Conservation (phyloP, 2,797 vertebrate species). For the Psittacula derbiana region DNA sequence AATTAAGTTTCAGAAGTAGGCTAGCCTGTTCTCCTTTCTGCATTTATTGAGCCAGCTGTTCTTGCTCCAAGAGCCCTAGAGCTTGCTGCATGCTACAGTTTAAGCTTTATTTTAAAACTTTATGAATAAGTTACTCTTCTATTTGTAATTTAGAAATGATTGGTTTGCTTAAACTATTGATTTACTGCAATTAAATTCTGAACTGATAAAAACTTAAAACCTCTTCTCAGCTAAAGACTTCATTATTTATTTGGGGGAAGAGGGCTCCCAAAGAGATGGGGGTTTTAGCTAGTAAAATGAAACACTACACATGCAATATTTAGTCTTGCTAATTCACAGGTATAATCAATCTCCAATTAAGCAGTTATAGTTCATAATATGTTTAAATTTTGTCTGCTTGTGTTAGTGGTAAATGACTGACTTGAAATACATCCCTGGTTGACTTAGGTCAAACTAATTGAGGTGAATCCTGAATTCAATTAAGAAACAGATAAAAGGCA, state of each 20-base stretch:
- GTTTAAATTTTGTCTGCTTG: background rate
- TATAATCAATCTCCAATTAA: background rate
- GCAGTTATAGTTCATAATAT: background rate
- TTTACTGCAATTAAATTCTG: background rate
- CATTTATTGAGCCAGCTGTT: constrained; percentile 4
- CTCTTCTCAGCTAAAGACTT: too few relatives aligned
- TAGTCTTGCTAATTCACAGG: background rate
- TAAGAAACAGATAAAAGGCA: background rate
- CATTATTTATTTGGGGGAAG: background rate
- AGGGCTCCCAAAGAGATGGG: background rate
- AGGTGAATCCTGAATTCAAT: background rate
- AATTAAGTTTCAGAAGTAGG: constrained; percentile 36
- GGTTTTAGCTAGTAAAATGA: background rate
- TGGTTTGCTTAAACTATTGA: background rate
- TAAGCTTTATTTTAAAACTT: constrained; percentile 1
- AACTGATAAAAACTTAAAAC: background rate
- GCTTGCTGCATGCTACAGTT: background rate
- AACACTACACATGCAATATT: background rate
- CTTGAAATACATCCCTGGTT: background rate
- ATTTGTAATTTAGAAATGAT: background rate
- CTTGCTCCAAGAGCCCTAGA: background rate
- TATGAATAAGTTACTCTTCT: background rate
- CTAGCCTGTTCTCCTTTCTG: background rate
- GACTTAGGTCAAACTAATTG: background rate
- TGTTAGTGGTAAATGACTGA: background rate